These are phyloP conservation scores for Lydus trimaculatus DNA, from an alignment of 2,888 invertebrate species.

Conservation along the genomic window DNA sequence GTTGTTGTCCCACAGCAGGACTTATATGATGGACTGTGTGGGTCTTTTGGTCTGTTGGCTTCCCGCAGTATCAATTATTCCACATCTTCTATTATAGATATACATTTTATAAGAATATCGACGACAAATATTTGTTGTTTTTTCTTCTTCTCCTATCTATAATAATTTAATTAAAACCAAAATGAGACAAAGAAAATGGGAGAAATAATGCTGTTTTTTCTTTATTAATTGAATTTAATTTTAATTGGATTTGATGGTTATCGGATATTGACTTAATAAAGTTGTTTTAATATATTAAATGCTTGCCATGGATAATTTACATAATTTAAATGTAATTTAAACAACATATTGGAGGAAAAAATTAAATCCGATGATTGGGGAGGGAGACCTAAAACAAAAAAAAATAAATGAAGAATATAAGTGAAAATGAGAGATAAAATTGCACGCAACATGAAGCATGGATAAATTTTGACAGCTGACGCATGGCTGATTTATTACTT, in stretches of 20 bases:
- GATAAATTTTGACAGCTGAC: constrained; percentile 25
- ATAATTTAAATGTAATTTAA: constrained; percentile 29
- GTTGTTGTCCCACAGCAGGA: constrained; percentile 51
- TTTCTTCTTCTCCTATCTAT: too few species aligned
- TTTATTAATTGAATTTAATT: background rate
- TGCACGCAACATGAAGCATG: constrained; percentile 25
- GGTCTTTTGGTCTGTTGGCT: constrained; percentile 41
- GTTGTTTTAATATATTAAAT: constrained; percentile 18
- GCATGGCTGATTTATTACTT: constrained; percentile 27
- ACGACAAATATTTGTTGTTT: background rate
- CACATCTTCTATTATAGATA: background rate
- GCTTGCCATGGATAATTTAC: constrained; percentile 24
- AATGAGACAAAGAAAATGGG: background rate
- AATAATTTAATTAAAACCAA: background rate
- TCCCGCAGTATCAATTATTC: constrained; percentile 55
- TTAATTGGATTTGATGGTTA: constrained; percentile 11
- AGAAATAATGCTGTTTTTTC: background rate
- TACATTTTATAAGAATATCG: background rate
- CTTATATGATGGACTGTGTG: constrained; percentile 53
- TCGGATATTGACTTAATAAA: constrained; percentile 17
- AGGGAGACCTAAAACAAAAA: too few species aligned
- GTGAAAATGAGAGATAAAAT: constrained; percentile 13
- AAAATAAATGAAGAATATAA: background rate
- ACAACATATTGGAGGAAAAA: constrained; percentile 7
- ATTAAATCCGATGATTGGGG: background rate